Evolutionary conservation across 2,888 invertebrate genomes (phyloP).

Genomic region (Parelbella ahira): DNA sequence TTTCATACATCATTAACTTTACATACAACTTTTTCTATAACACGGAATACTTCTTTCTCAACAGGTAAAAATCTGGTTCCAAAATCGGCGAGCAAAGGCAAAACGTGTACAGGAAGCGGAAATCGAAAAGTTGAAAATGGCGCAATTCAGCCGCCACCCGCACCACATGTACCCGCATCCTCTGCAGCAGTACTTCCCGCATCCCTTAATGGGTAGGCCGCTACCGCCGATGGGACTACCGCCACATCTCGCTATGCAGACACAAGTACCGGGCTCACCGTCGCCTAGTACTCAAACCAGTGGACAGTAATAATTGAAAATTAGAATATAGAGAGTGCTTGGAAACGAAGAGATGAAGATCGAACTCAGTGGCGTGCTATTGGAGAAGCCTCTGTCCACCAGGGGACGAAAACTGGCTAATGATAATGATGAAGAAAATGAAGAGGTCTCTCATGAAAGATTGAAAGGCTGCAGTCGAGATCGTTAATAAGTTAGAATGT

Average conservation of each 20-base stretch:
- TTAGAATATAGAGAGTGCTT: not conserved
- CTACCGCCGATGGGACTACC: slow-evolving; percentile 67
- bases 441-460: no score
- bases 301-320: slow-evolving; percentile 31
- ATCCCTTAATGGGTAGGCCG: slow-evolving; percentile 80
- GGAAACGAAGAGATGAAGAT: no score
- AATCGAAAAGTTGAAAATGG: slow-evolving; percentile 96
- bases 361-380: no score
- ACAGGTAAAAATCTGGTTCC: slow-evolving; percentile 95
- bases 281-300: slow-evolving; percentile 61
- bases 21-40: no score
- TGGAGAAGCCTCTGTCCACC: no score
- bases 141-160: slow-evolving; percentile 82
- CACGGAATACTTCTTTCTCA: slow-evolving; percentile 29
- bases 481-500: no score
- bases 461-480: no score
- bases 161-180: slow-evolving; percentile 82
- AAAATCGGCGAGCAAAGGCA: slow-evolving; percentile 97
- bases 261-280: slow-evolving; percentile 66
- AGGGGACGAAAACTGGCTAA: no score
- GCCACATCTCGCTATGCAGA: slow-evolving; percentile 69
- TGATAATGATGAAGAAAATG: no score
- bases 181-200: slow-evolving; percentile 82
- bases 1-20: no score
- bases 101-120: slow-evolving; percentile 98